phyloP scores from a whole-genome alignment of 2,113 vertebrate species.

The Dermatemys mawii region DNA sequence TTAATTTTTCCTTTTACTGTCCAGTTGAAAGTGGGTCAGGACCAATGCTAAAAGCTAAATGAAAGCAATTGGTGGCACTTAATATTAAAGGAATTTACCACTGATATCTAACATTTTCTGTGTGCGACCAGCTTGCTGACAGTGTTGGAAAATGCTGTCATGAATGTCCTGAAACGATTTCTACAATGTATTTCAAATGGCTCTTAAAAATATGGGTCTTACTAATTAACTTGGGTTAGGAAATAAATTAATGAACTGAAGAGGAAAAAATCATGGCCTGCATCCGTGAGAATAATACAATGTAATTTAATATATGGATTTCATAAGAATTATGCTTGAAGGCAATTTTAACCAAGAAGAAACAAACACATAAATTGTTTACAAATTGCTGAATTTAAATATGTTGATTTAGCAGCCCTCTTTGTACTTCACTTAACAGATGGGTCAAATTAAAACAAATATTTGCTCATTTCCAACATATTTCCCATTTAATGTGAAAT shows the following conservation, averaged over 20 bases:
- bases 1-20: neutral
- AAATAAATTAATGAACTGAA: constrained; percentile 79
- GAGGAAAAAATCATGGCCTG: constrained; percentile 53
- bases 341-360: constrained; percentile 78
- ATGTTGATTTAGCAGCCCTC: constrained; percentile 71
- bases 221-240: constrained; percentile 77
- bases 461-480: constrained; percentile 71
- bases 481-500: constrained; percentile 82
- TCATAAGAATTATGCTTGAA: constrained; percentile 75
- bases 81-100: neutral
- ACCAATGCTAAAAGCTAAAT: neutral
- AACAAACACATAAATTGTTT: constrained; percentile 80
- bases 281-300: constrained; percentile 66
- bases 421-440: constrained; percentile 78
- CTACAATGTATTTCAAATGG: constrained; percentile 50
- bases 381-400: constrained; percentile 79
- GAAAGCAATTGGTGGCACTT: neutral
- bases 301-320: constrained; percentile 74
- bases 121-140: constrained; percentile 50
- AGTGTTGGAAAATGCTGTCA: neutral
- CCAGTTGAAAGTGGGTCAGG: neutral
- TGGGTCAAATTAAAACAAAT: constrained; percentile 81
- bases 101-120: constrained; percentile 30
- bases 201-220: constrained; percentile 65
- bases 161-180: constrained; percentile 36